A percentile compares a stretch with the other conserved stretches of the same genome.
Conservation (phyloP, 2,113 vertebrate genomes). For the Toxotes jaculatrix region DNA sequence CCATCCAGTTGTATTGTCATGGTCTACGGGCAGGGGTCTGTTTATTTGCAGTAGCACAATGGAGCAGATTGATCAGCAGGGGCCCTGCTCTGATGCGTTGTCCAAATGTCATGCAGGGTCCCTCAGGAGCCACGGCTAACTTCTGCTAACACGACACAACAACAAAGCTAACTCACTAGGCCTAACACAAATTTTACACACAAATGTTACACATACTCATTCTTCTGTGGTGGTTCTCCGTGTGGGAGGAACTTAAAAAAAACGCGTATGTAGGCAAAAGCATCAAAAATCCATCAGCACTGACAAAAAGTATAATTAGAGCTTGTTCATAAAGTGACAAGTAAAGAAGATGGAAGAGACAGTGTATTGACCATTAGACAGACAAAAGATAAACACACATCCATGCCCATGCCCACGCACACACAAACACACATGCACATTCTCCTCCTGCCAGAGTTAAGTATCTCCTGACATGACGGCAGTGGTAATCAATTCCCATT, state of each 20-base stretch:
- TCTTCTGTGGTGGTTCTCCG: not conserved
- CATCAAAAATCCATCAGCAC: constrained; percentile 42
- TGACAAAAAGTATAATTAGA: constrained; percentile 43
- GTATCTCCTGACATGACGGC: constrained; percentile 46
- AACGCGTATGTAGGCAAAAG: constrained; percentile 4
- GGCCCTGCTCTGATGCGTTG: not conserved
- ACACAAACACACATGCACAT: constrained; percentile 31
- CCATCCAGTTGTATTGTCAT: not conserved
- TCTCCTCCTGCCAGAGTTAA: constrained; percentile 47
- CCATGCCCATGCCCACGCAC: constrained; percentile 3
- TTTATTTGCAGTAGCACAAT: constrained; percentile 40
- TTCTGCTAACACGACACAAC: constrained; percentile 19
- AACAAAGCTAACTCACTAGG: constrained; percentile 9
- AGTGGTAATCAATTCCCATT: constrained; percentile 72
- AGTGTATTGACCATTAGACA: constrained; percentile 17
- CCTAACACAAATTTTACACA: not conserved
- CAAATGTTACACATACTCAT: not conserved
- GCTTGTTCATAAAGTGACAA: constrained; percentile 39
- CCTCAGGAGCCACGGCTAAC: constrained; percentile 6
- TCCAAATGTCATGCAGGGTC: constrained; percentile 56
- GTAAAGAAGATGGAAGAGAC: constrained; percentile 39
- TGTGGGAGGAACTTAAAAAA: fast-evolving
- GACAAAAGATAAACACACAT: constrained; percentile 29
- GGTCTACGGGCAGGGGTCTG: constrained; percentile 9
- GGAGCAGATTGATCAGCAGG: constrained; percentile 40